Evolutionary conservation across 2,113 vertebrate species (phyloP).

Genomic region (Octodon degus): DNA sequence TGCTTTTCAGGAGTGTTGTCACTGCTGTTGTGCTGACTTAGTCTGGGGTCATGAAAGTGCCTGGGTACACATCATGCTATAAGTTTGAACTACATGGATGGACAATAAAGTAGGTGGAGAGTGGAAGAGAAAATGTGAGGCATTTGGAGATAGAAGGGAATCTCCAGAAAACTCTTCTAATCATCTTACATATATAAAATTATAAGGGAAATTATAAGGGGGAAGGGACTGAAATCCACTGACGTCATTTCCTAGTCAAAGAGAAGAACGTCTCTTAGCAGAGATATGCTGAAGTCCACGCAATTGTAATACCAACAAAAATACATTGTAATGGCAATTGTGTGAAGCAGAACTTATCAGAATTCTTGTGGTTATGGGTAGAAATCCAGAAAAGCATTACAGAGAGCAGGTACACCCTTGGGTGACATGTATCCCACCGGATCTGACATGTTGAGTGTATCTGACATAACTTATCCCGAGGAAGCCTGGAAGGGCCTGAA

Average conservation of each 20-base stretch:
- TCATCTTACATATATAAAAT: neutral
- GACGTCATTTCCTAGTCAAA: neutral
- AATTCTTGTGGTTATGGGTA: neutral
- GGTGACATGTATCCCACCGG: neutral
- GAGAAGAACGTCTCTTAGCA: neutral
- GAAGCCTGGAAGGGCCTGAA: neutral
- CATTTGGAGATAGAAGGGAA: neutral
- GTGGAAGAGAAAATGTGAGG: constrained; percentile 13
- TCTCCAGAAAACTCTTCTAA: neutral
- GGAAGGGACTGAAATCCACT: neutral
- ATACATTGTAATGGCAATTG: neutral
- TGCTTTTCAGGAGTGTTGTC: neutral
- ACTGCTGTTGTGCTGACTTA: neutral
- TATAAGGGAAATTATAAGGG: neutral
- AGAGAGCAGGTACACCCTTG: neutral
- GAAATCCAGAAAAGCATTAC: neutral
- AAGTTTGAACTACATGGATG: neutral
- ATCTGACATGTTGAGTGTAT: neutral
- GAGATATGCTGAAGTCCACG: neutral
- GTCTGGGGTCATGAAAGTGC: neutral
- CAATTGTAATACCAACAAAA: neutral
- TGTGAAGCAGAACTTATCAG: constrained; percentile 1
- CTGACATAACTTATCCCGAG: neutral
- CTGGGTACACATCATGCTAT: neutral
- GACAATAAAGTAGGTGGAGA: neutral